phyloP scores from a whole-genome alignment of 2,888 invertebrate genomes.

The Chrysolina oricalcia region DNA sequence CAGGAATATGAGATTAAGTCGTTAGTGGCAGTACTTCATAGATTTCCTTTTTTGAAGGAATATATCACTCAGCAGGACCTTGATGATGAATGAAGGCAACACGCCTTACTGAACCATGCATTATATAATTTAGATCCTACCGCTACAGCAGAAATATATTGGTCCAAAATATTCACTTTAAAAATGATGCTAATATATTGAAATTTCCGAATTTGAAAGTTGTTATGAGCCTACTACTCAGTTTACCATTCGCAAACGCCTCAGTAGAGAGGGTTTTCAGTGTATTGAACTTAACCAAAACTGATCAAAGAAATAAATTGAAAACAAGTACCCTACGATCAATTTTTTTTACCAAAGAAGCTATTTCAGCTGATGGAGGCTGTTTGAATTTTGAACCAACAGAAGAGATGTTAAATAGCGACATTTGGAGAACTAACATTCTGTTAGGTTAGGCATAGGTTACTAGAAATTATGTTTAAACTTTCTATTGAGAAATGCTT shows the following conservation, averaged over 20 bases:
- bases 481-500: not conserved
- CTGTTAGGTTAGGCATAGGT: not conserved
- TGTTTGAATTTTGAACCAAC: slow-evolving; percentile 25
- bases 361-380: slow-evolving; percentile 5
- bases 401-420: slow-evolving; percentile 9
- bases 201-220: too few species aligned
- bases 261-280: too few species aligned
- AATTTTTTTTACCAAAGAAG: slow-evolving; percentile 17
- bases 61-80: slow-evolving; percentile 39
- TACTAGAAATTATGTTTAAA: not conserved
- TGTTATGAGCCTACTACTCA: too few species aligned
- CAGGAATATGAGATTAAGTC: slow-evolving; percentile 49
- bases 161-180: slow-evolving; percentile 9
- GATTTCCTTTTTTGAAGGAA: slow-evolving; percentile 49
- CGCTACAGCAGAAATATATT: slow-evolving; percentile 4
- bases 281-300: too few species aligned
- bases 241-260: too few species aligned
- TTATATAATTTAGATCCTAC: not conserved
- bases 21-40: slow-evolving; percentile 39
- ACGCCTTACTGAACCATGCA: slow-evolving; percentile 35
- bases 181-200: not conserved
- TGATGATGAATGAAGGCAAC: slow-evolving; percentile 52
- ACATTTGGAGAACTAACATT: not conserved
- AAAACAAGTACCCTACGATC: slow-evolving; percentile 18
- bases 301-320: too few species aligned